These are phyloP conservation scores for Euwallacea similis DNA, from an alignment of 1,140 invertebrate genomes.

Conservation along the genomic window DNA sequence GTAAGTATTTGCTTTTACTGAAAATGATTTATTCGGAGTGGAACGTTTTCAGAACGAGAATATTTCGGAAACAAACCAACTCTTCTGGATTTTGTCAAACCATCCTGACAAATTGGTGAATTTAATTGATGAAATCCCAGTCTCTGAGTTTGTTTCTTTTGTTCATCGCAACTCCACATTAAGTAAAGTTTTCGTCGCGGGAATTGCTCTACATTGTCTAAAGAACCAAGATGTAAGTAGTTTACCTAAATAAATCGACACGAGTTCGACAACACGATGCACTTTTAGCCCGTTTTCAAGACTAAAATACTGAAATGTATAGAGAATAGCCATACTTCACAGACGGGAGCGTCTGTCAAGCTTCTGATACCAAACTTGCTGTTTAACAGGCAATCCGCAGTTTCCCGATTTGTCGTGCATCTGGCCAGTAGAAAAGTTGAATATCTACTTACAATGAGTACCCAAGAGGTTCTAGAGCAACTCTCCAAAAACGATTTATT, in stretches of 20 bases:
- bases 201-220: slow-evolving; percentile 64
- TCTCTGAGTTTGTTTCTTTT: slow-evolving; percentile 65
- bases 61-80: slow-evolving; percentile 69
- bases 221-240: slow-evolving; percentile 40
- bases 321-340: slow-evolving; percentile 67
- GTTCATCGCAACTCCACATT: slow-evolving; percentile 67
- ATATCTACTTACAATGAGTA: slow-evolving; percentile 61
- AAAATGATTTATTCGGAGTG: neutral
- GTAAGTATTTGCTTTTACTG: slow-evolving; percentile 53
- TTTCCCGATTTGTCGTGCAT: slow-evolving; percentile 63
- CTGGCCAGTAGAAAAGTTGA: slow-evolving; percentile 67
- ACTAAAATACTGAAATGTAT: slow-evolving; percentile 40
- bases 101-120: slow-evolving; percentile 70
- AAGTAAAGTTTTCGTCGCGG: slow-evolving; percentile 72
- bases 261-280: no score
- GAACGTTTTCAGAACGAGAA: slow-evolving; percentile 61
- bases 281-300: slow-evolving; percentile 38
- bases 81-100: slow-evolving; percentile 77
- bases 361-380: slow-evolving; percentile 65
- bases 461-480: slow-evolving; percentile 59
- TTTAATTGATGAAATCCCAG: slow-evolving; percentile 63
- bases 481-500: slow-evolving; percentile 62
- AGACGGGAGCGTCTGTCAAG: slow-evolving; percentile 66
- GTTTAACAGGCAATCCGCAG: slow-evolving; percentile 60
- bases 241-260: no score